These are phyloP conservation scores for Stigmatopora nigra DNA, from an alignment of 2,113 vertebrate genomes.

Conservation along the genomic window DNA sequence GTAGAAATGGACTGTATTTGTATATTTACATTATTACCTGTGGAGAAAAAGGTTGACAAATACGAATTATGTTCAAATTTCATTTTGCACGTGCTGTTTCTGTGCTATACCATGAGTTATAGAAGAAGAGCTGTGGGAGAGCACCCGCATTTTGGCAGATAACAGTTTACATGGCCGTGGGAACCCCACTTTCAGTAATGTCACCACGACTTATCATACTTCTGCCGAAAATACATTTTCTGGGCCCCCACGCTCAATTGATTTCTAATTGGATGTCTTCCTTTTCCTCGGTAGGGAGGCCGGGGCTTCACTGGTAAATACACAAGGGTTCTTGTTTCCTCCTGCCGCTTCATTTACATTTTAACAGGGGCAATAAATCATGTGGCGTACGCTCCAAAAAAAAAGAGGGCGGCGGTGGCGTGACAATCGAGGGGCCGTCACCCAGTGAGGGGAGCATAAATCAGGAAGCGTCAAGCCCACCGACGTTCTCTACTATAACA, in stretches of 20 bases:
- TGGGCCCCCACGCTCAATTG: background rate
- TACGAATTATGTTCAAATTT: too few species aligned
- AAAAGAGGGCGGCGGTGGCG: background rate
- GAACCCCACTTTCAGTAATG: background rate
- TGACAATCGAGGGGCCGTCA: slow-evolving; percentile 16
- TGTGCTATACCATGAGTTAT: background rate
- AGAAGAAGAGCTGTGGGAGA: background rate
- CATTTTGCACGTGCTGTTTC: too few species aligned
- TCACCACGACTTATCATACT: background rate
- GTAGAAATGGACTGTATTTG: too few species aligned
- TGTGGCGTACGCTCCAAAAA: slow-evolving; percentile 33
- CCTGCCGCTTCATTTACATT: slow-evolving; percentile 58
- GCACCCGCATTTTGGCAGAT: too few species aligned
- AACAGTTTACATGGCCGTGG: background rate
- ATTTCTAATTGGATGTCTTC: slow-evolving; percentile 8
- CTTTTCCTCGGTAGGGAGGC: background rate
- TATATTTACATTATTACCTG: too few species aligned
- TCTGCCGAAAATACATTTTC: slow-evolving; percentile 1
- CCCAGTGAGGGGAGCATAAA: slow-evolving; percentile 19
- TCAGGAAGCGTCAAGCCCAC: slow-evolving; percentile 36
- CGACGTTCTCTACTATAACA: slow-evolving; percentile 29
- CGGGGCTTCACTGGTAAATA: background rate
- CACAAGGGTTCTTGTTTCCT: slow-evolving; percentile 38
- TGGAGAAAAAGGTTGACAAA: too few species aligned
- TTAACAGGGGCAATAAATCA: slow-evolving; percentile 69